Base-by-base conservation (phyloP, 1,140 invertebrate genomes). In the Drosophila hydei region DNA sequence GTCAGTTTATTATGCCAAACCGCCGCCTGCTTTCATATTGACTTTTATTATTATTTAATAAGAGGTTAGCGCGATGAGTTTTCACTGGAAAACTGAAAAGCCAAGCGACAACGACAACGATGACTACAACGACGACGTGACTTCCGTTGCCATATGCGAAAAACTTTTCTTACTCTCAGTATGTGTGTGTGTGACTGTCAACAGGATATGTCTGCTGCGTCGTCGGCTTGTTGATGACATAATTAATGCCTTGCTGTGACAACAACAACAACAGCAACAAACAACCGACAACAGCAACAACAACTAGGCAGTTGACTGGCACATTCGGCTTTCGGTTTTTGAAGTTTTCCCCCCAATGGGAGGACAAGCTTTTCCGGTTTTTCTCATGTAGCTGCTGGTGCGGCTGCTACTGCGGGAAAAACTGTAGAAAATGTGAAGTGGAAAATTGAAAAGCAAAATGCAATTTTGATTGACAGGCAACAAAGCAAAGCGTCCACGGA, bases 171-270 rank as follows among this genome's bases (percentile, higher is more conserved):
- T 33, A 48, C 45, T 45, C 27, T 7, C 9, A 4, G 27, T 38
- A 43, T 54, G 16, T 40, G 40, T 33, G 12, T 56, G 25, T 52
- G 51, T 45, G 33, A 27, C 72, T 77, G 80, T 80, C 81, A 85
- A 85, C 81, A 85, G 83, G 81, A 85, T 87, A 81, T 87, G 83
- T 85, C 79, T 55, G 19, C 45, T 73, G 42, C 51, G 61, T 61
- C 61, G 80, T 63, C 80, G 63, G 68, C 65, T 87, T 77, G 83
- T 77, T 85, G 81, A 87, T 85, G 81, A 78, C 81, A 85, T 85
- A 85, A 87, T 87, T 87, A 85, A 85, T 85, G 81, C 80, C 58
- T 74, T 65, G 76, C 79, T 76, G 51, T 76, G 80, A 79, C 79
- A 84, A 85, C 75, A 67, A 71, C 72, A 72, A 45, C 75, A 75